phyloP scores from a whole-genome alignment of 2,888 invertebrate genomes.

The Morinoia aosen region DNA sequence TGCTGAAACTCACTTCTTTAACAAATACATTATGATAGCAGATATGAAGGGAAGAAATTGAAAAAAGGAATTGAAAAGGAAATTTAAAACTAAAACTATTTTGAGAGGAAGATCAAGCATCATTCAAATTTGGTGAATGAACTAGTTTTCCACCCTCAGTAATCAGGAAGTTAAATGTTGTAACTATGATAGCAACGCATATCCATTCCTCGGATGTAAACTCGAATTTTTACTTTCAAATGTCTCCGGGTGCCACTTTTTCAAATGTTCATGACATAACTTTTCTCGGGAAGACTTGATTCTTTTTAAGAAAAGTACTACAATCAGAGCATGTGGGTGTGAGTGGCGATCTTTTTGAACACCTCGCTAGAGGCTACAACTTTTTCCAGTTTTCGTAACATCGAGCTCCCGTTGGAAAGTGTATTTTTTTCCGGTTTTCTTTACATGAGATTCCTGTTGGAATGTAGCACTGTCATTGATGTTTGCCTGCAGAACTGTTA shows the following conservation, averaged over 20 bases:
- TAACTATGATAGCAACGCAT: too few relatives aligned
- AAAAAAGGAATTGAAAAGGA: neutral
- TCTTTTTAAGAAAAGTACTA: neutral
- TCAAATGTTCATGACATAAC: neutral
- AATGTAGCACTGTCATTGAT: neutral
- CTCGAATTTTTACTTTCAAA: neutral
- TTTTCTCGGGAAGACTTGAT: neutral
- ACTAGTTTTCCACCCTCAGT: neutral
- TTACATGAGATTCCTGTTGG: neutral
- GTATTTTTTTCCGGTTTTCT: neutral
- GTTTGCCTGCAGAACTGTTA: neutral
- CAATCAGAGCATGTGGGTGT: neutral
- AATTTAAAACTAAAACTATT: neutral
- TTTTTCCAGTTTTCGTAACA: neutral
- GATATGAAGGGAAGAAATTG: neutral
- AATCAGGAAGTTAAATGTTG: too few relatives aligned
- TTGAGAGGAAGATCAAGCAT: neutral
- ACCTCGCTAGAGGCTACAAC: neutral
- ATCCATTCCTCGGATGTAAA: too few relatives aligned
- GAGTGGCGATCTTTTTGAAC: neutral
- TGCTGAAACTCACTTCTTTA: neutral
- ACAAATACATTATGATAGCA: neutral
- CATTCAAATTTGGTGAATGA: neutral
- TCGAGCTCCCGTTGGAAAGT: neutral
- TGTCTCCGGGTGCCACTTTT: neutral